phyloP scores from a whole-genome alignment of 2,797 vertebrate genomes.

The Myripristis jacobus region DNA sequence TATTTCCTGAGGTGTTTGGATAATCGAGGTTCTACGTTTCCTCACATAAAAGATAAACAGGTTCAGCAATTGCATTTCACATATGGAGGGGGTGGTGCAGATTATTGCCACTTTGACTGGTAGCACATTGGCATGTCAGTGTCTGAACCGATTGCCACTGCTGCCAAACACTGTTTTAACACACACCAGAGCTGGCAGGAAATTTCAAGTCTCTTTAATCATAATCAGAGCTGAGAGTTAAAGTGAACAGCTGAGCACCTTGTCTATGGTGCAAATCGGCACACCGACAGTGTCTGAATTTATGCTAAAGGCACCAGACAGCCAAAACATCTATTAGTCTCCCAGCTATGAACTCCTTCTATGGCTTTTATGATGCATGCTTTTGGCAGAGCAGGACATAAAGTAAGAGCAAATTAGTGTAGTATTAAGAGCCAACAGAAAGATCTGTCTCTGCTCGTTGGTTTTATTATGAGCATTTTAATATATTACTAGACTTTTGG shows the following conservation, averaged over 20 bases:
- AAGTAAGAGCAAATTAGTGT: background rate
- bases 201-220: constrained; percentile 28
- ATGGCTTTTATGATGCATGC: background rate
- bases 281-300: constrained; percentile 18
- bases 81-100: background rate
- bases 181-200: constrained; percentile 15
- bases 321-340: constrained; percentile 13
- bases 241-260: constrained; percentile 51
- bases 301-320: constrained; percentile 8
- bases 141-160: constrained; percentile 35
- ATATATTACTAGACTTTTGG: background rate
- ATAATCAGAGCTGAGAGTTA: constrained; percentile 50
- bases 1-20: too few species aligned
- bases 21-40: too few species aligned
- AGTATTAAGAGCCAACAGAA: background rate
- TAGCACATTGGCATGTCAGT: constrained; percentile 18
- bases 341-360: background rate
- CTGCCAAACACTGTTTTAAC: constrained; percentile 33
- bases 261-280: constrained; percentile 42
- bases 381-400: background rate
- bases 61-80: background rate
- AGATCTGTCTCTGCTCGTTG: background rate
- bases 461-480: background rate
- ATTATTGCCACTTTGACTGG: background rate
- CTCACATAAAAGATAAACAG: background rate